Conservation (phyloP, 2,113 vertebrate species). For the Dermatemys mawii region DNA sequence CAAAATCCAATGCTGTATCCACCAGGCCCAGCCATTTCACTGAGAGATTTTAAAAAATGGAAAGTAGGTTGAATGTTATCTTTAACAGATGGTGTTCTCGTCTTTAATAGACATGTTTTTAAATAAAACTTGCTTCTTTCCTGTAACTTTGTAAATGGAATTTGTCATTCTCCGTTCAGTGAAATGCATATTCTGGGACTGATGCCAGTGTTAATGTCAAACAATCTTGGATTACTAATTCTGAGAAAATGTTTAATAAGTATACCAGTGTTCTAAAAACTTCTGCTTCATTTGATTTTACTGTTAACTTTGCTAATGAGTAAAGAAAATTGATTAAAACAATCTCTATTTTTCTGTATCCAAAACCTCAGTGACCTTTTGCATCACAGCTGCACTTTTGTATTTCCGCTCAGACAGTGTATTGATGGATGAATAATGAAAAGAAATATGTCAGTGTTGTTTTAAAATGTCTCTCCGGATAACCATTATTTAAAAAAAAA, state of each 20-base stretch:
- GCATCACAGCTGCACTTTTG: not conserved
- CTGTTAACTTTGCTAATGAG: not conserved
- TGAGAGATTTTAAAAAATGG: slow-evolving; percentile 66
- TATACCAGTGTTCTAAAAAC: slow-evolving; percentile 17
- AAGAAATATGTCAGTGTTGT: not conserved
- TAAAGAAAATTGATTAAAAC: not conserved
- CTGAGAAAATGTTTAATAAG: slow-evolving; percentile 62
- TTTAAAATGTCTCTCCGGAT: not conserved
- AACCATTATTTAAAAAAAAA: not conserved
- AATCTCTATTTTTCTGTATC: not conserved
- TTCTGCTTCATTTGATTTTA: slow-evolving; percentile 17
- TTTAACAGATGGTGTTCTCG: slow-evolving; percentile 70
- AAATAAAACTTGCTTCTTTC: slow-evolving; percentile 71
- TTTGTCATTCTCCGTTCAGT: slow-evolving; percentile 60
- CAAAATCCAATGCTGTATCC: slow-evolving; percentile 23
- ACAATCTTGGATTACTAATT: slow-evolving; percentile 63
- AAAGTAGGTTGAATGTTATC: slow-evolving; percentile 65
- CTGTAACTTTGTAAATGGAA: slow-evolving; percentile 67
- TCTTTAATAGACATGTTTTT: slow-evolving; percentile 68
- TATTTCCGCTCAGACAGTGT: not conserved
- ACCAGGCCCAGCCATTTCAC: slow-evolving; percentile 43
- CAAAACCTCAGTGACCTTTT: not conserved
- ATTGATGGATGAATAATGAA: not conserved
- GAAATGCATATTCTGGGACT: slow-evolving; percentile 64
- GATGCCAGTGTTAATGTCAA: slow-evolving; percentile 60